phyloP scores from a whole-genome alignment of 2,797 vertebrate species.

The Myotis pilosus region DNA sequence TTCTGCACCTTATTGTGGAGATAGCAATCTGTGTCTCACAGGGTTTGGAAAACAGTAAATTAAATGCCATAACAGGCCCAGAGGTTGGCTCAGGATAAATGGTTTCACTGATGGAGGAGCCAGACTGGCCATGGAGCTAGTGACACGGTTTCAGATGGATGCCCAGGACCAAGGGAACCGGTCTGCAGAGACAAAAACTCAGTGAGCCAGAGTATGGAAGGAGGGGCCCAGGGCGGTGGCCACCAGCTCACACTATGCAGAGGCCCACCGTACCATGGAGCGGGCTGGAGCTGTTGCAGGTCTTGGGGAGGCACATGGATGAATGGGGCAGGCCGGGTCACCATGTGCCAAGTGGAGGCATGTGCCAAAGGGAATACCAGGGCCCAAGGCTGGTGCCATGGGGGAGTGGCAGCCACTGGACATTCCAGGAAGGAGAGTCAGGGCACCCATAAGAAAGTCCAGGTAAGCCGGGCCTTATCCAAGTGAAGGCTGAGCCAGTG shows the following conservation, averaged over 20 bases:
- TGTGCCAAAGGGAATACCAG: not conserved
- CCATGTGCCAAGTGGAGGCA: not conserved
- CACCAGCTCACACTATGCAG: not conserved
- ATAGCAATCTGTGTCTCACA: not conserved
- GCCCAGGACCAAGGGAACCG: not conserved
- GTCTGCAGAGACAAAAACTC: not conserved
- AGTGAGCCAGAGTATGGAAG: not conserved
- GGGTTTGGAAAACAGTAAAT: not conserved
- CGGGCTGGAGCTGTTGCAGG: not conserved
- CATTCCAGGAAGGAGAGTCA: not conserved
- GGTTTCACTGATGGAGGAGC: not conserved
- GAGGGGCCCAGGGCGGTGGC: not conserved
- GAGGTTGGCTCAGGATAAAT: not conserved
- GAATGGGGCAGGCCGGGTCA: not conserved
- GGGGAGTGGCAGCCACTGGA: not conserved
- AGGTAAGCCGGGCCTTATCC: not conserved
- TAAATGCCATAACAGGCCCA: not conserved
- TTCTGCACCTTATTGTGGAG: not conserved
- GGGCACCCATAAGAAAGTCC: not conserved
- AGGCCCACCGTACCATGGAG: fast-evolving
- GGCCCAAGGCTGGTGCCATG: not conserved
- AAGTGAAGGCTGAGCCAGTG: not conserved
- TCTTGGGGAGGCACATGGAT: fast-evolving
- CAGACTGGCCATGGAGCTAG: not conserved
- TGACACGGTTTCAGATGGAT: not conserved